Evolutionary conservation across 2,888 invertebrate species (phyloP).

Genomic region (Tenodera sinensis): DNA sequence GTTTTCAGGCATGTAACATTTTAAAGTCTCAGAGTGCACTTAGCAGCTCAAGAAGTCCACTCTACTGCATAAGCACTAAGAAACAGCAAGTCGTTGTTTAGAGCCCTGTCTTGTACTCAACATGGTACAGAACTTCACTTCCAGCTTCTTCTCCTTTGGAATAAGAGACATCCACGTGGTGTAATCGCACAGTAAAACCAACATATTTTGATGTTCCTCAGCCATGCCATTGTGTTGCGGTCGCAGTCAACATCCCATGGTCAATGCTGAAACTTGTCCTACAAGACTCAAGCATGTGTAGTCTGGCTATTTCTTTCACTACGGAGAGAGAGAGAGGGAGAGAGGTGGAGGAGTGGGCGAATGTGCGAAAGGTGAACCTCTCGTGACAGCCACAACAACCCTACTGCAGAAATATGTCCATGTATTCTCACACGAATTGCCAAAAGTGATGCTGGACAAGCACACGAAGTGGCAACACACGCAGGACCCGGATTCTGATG

Average conservation of each 20-base stretch:
- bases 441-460: too few species aligned
- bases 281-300: background rate
- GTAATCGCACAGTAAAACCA: background rate
- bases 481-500: too few species aligned
- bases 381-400: background rate
- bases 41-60: background rate
- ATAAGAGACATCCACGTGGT: background rate
- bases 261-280: background rate
- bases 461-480: too few species aligned
- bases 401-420: too few species aligned
- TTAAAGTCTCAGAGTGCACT: too few species aligned
- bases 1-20: too few species aligned
- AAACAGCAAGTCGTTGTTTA: background rate
- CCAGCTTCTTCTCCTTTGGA: background rate
- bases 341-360: too few species aligned
- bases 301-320: background rate
- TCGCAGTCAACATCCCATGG: background rate
- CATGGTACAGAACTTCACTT: background rate
- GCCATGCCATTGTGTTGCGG: background rate
- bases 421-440: too few species aligned
- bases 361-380: background rate
- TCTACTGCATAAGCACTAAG: background rate
- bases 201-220: background rate
- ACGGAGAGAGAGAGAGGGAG: background rate
- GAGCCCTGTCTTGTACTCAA: background rate